Evolutionary conservation across 2,113 vertebrate species (phyloP), one percentile per base, ranked within the genome.

Genomic region (Silurus glanis): DNA sequence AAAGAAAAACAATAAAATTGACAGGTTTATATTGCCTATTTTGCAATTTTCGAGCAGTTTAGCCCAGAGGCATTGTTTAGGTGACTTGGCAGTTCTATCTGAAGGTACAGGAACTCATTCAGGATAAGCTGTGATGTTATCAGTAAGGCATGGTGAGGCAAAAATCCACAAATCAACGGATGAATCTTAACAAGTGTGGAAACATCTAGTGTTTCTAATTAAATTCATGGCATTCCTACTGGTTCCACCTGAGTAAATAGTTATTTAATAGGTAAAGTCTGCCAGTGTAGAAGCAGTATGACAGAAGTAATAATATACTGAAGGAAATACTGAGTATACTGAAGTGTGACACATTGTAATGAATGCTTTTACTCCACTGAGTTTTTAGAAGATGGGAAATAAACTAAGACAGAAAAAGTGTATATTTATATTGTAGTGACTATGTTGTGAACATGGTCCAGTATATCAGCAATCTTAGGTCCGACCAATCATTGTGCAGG

Each of bases 401-500:
- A 85, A 19, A 45, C 37, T 19, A 64, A 49, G 8, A 13, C 58
- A 49, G 19, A 85, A 74, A 82, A 82, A 80, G 28, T 61, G 1
- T 56, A 56, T 72, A 49, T 72, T 64, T 56, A n/a, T 49, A 72
- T 79, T 23, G 10, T 58, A 66, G 8, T 74, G 45, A 49, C 23
- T 10, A 28, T 78, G 80, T 7, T 81, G 17, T 81, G 49, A 3
- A 10, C 53, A 49, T 21, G 37, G 19, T 69, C 45, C 56, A 59
- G 47, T 12, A 37, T 58, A 28, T 58, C 53, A 45, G 17, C 12
- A 85, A 67, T 66, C 28, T 37, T 37, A 47, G 23, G 51, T 59
- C 64, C 58, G 37, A 51, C 13, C 5, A 45, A n/a, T 75, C 85
- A 87, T 85, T 88, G 86, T 86, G 85, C 82, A 85, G 53, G 79